Evolutionary conservation across 37 sponge, comb jelly and placozoan species (phyloP), one percentile per base, ranked within the genome.

Genomic region (Beroe ovata): DNA sequence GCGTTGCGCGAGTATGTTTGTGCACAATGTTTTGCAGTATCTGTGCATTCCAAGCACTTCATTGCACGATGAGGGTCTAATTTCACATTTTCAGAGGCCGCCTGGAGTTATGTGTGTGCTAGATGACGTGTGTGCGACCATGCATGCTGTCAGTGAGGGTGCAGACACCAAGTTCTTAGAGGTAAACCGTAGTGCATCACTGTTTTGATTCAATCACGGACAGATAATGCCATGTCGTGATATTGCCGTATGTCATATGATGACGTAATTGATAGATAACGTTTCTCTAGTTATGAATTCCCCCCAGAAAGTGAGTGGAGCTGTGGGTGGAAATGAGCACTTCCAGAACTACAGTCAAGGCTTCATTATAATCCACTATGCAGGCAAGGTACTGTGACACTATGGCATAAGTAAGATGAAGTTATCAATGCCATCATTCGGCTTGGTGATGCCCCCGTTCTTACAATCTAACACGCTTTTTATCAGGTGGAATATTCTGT

Each of bases 61-160:
- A 11, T 11, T 47, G 54, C 11, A 47, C 11, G 54, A 47, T 47
- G 6, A 16, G 11, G 11, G 8, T 62, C 8, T 16, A 62, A 62
- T 62, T 62, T 26, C 29, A 62, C 29, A 26, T 38, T 19, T 33
- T 16, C 88, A 97, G 97, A 92, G 92, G 47, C 97, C 97, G 29
- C 97, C 97, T 89, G 97, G 97, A 21, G 91, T 97, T 28, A 92
- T 97, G 94, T 92, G 92, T 23, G 91, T 97, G 29, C 59, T 97
- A 88, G 97, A 97, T 88, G 97, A 97, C 59, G 93, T 97, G 38
- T 97, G 97, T 91, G 94, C 93, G 64, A 94, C 94, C 18, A 93
- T 97, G 94, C 97, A 97, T 38, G 97, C 94, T 0, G 95, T 95
- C 60, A 92, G 94, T 60, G 97, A 97, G 32, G 97, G 97, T 36